Conservation (phyloP, 2,888 invertebrate genomes). For the Philereme vetulata region DNA sequence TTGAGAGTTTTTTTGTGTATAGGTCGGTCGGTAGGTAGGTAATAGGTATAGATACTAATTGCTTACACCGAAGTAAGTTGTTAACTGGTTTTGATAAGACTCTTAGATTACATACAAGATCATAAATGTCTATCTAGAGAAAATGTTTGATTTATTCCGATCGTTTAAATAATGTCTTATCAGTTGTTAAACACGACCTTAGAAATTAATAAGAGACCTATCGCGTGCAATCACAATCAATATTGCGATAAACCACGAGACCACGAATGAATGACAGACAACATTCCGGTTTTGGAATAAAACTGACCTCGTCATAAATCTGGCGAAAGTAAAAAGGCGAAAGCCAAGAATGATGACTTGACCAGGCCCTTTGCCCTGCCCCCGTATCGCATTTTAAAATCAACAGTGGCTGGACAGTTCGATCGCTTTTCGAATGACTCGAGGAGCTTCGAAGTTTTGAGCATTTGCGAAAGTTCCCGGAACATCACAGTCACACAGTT, state of each 20-base stretch:
- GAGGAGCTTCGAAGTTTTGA: conserved; percentile 44
- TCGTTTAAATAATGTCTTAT: conserved; percentile 1
- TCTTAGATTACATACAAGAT: too few species aligned
- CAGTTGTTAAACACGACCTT: neutral
- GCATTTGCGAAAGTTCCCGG: conserved; percentile 45
- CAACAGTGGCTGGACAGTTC: conserved; percentile 32
- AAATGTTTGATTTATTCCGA: neutral
- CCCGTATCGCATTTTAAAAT: conserved; percentile 39
- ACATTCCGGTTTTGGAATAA: conserved; percentile 33
- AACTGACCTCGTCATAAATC: conserved; percentile 40
- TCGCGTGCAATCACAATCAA: neutral
- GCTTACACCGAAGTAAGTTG: too few species aligned
- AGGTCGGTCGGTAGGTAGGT: too few species aligned
- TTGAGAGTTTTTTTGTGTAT: too few species aligned
- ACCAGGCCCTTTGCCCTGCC: conserved; percentile 36
- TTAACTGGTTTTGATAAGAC: too few species aligned
- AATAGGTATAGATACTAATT: too few species aligned
- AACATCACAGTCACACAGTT: conserved; percentile 23
- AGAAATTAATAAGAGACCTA: conserved; percentile 5
- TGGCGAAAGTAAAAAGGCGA: conserved; percentile 45
- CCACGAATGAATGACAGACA: conserved; percentile 7
- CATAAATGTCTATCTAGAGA: neutral
- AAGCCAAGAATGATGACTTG: conserved; percentile 50
- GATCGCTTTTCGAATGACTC: conserved; percentile 34
- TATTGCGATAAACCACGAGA: conserved; percentile 18